Base-by-base conservation (phyloP, 35 echinoderm and acorn worm genomes). In the Lytechinus variegatus region DNA sequence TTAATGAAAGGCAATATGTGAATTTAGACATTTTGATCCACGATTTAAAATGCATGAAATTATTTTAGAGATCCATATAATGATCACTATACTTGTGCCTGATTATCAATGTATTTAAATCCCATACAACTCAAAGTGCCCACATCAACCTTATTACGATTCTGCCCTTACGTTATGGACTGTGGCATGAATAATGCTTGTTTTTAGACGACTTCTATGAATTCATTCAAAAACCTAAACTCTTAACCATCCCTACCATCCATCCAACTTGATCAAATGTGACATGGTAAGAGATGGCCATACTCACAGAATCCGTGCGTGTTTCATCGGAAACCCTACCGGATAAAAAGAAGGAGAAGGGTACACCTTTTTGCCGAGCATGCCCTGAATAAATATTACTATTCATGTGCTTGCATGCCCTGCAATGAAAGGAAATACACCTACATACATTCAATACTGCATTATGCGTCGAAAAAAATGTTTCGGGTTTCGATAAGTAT, bases 161-260 rank as follows among this genome's bases (percentile, higher is more conserved):
- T 79, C 66, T 24, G 66, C 66, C 66, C 66, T 79, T 79, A 24
- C 21, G 66, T 79, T 58, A 79, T 14, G 66, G 66, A 79, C 6
- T 6, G 19, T 79, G 66, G 66, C 66, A 79, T 79, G 66, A 79
- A 79, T 79, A 79, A 79, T 79, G 66, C 66, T 79, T 79, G 66
- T 79, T 79, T 79, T 79, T 79, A 79, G 66, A 79, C 66, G 52
- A 44, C 88, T 90, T 90, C 52, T 44, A 14, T 33, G 88, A 90
- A 54, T 90, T 54, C 88, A 90, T 90, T 90, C 88, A 90, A 90
- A 28, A 90, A 90, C 88, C 14, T 52, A 90, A 90, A 90, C 88
- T 79, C 66, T 79, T 79, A 79, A 79, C 66, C 66, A 79, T 79
- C 66, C 21, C 88, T 33, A 10, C 52, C 7, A 54, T 90, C 88